Base-by-base conservation (phyloP, 2,888 invertebrate genomes). In the Stegana nigrithorax region DNA sequence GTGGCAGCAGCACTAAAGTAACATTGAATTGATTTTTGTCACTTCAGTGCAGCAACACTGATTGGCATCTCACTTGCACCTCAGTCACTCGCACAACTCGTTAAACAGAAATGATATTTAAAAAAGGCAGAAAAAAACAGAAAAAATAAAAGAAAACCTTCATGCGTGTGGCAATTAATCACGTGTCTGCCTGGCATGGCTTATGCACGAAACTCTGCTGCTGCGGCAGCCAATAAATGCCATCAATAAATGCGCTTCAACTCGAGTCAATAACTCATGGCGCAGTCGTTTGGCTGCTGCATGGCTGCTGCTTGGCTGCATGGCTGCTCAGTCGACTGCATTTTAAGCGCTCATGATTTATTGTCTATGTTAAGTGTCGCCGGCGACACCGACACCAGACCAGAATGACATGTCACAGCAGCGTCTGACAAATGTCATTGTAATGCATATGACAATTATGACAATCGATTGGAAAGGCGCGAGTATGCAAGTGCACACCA, bases 1-100 rank as follows among this genome's bases (percentile, higher is more conserved):
- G 74, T 75, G 64, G 67, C 77, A 62, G 75, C n/a, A n/a, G n/a
- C n/a, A n/a, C n/a, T n/a, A n/a, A n/a, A n/a, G n/a, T n/a, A n/a
- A n/a, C n/a, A n/a, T n/a, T 63, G 73, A 74, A 75, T 75, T 75
- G 75, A 75, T 75, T 75, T 78, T 75, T 75, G 74, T 73, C 78
- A 75, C 74, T 76, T 73, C 73, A 62, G 60, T 42, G 61, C 59
- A 42, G 53, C 4, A n/a, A 36, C 36, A 62, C 6, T 64, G 78
- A 78, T 78, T 71, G 78, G 75, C 78, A 78, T 75, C 74, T 67
- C 62, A 36, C 12, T 10, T 32, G 32, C 32, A 32, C 12, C 45
- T 17, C 45, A n/a, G n/a, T n/a, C n/a, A n/a, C n/a, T n/a, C n/a
- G n/a, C n/a, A n/a, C n/a, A n/a, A n/a, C n/a, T n/a, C n/a, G n/a